Evolutionary conservation across 2,113 vertebrate species (phyloP).

Genomic region (Tretioscincus oriximinensis): DNA sequence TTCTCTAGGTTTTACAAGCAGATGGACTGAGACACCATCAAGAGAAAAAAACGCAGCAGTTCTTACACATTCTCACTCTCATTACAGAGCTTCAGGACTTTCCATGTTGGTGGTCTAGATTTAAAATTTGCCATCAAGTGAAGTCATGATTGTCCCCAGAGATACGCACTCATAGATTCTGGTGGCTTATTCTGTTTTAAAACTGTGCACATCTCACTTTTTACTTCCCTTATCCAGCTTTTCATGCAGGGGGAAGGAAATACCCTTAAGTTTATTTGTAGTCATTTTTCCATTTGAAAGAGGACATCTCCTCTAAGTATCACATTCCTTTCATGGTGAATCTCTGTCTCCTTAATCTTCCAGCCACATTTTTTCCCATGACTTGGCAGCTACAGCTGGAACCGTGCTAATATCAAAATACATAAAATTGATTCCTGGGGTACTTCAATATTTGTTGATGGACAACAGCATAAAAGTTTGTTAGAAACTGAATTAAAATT

Average conservation of each 20-base stretch:
- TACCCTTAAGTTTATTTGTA: slow-evolving; percentile 25
- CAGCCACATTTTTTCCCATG: slow-evolving; percentile 35
- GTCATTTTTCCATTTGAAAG: slow-evolving; percentile 21
- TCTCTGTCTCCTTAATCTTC: slow-evolving; percentile 49
- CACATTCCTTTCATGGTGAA: slow-evolving; percentile 45
- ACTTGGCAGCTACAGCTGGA: slow-evolving; percentile 57
- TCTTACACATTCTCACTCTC: slow-evolving; percentile 6
- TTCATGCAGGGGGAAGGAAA: slow-evolving; percentile 33
- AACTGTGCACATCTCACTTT: slow-evolving; percentile 14
- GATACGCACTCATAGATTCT: slow-evolving; percentile 4
- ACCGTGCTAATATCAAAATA: slow-evolving; percentile 44
- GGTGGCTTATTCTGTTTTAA: slow-evolving; percentile 36
- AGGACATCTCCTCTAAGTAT: slow-evolving; percentile 53
- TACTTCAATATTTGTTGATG: slow-evolving; percentile 11
- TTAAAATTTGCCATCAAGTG: slow-evolving; percentile 23
- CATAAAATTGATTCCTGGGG: slow-evolving; percentile 32
- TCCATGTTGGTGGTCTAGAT: slow-evolving; percentile 5
- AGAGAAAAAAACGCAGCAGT: slow-evolving; percentile 22
- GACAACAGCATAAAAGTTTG: not conserved
- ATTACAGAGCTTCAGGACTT: not conserved
- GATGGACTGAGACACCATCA: slow-evolving; percentile 22
- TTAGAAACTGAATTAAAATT: slow-evolving; percentile 44
- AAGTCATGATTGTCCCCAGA: slow-evolving; percentile 30
- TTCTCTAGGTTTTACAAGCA: slow-evolving; percentile 31
- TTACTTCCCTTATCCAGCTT: slow-evolving; percentile 50